phyloP scores from a whole-genome alignment of 2,797 vertebrate species.

The Austrolebias charrua region DNA sequence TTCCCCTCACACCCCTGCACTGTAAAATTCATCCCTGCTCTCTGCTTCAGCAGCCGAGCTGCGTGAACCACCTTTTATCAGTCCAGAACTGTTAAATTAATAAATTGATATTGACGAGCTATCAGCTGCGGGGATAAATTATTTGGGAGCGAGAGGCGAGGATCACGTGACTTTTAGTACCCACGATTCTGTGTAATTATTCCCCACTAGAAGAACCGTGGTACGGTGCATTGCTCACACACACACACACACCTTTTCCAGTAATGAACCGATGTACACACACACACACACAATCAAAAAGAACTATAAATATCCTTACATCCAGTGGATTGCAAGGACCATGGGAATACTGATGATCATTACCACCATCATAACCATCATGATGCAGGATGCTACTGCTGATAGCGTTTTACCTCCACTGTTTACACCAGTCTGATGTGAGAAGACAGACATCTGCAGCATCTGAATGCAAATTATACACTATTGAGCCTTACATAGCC shows the following conservation, averaged over 20 bases:
- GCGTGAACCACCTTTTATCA: constrained; percentile 89
- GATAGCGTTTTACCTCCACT: constrained; percentile 48
- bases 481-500: constrained; percentile 47
- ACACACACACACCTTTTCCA: not conserved
- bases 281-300: constrained; percentile 30
- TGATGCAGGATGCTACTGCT: constrained; percentile 50
- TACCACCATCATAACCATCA: constrained; percentile 68
- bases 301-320: constrained; percentile 65
- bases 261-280: constrained; percentile 42
- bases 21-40: constrained; percentile 72
- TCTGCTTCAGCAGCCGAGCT: constrained; percentile 70
- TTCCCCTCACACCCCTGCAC: constrained; percentile 58
- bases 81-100: constrained; percentile 93
- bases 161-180: constrained; percentile 92
- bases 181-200: constrained; percentile 91
- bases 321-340: constrained; percentile 49
- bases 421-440: constrained; percentile 33
- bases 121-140: constrained; percentile 96
- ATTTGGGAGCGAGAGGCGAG: constrained; percentile 91
- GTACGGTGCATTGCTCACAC: constrained; percentile 54
- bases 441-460: constrained; percentile 12
- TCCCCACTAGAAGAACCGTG: constrained; percentile 69
- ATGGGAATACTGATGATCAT: constrained; percentile 69
- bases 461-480: constrained; percentile 51
- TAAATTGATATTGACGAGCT: constrained; percentile 99